These are phyloP conservation scores for Fragum sueziense DNA, from an alignment of 2,888 invertebrate genomes.

Conservation along the genomic window DNA sequence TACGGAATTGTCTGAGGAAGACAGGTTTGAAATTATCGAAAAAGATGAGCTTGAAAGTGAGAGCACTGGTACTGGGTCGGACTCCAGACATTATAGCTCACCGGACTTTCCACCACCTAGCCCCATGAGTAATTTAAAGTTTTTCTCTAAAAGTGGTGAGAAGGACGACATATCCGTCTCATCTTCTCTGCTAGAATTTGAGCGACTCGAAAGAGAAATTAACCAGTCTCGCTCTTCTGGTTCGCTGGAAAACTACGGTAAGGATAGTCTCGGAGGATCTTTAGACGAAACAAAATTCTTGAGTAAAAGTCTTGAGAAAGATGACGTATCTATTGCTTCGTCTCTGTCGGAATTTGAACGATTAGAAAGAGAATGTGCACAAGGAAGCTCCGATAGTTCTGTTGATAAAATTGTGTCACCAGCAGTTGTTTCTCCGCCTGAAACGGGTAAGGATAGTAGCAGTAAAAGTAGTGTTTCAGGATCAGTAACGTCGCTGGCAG, in stretches of 20 bases:
- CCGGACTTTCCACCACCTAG: slow-evolving; percentile 89
- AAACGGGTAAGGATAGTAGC: slow-evolving; percentile 50
- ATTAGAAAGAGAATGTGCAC: slow-evolving; percentile 89
- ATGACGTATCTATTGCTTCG: slow-evolving; percentile 95
- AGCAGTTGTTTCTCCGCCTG: slow-evolving; percentile 65
- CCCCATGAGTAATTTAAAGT: slow-evolving; percentile 87
- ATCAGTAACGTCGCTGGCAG: slow-evolving; percentile 88
- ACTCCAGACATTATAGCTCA: slow-evolving; percentile 86
- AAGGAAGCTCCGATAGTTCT: slow-evolving; percentile 85
- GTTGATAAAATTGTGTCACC: slow-evolving; percentile 85
- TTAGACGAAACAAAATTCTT: slow-evolving; percentile 70
- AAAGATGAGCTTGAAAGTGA: slow-evolving; percentile 87
- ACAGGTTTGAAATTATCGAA: slow-evolving; percentile 84
- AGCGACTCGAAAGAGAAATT: slow-evolving; percentile 93
- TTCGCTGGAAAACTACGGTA: slow-evolving; percentile 86
- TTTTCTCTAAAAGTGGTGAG: slow-evolving; percentile 91
- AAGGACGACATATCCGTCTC: slow-evolving; percentile 96
- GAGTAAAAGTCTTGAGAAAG: slow-evolving; percentile 88
- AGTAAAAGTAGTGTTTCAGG: slow-evolving; percentile 74
- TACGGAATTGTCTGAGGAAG: slow-evolving; percentile 78
- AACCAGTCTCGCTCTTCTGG: slow-evolving; percentile 71
- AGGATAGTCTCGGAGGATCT: slow-evolving; percentile 83
- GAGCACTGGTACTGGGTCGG: slow-evolving; percentile 69
- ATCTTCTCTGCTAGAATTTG: slow-evolving; percentile 94
- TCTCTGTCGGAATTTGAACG: slow-evolving; percentile 95